These are phyloP conservation scores for Gari tellinella DNA, from an alignment of 2,888 invertebrate species.

Conservation along the genomic window DNA sequence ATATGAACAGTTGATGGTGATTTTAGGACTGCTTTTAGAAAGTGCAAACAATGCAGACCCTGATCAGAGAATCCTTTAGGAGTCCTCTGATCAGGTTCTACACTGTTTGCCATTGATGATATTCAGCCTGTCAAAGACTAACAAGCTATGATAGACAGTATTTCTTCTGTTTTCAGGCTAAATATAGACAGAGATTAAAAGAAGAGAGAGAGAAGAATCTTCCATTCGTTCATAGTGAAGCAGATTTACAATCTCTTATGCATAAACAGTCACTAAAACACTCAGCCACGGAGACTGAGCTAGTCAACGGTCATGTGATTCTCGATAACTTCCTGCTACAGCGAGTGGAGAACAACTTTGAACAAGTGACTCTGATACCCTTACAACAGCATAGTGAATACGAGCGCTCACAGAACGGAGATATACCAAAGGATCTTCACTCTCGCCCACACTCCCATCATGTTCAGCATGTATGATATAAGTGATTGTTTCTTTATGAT, in stretches of 20 bases:
- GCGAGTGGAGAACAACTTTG: constrained; percentile 17
- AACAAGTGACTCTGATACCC: constrained; percentile 52
- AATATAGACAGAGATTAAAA: constrained; percentile 88
- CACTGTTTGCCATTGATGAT: too few relatives aligned
- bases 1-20: too few relatives aligned
- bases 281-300: constrained; percentile 66
- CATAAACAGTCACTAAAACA: constrained; percentile 58
- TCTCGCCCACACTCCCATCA: constrained; percentile 5
- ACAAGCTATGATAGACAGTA: too few relatives aligned
- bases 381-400: constrained; percentile 22
- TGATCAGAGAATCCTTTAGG: too few relatives aligned
- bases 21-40: too few relatives aligned
- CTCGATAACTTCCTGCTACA: constrained; percentile 49
- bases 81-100: too few relatives aligned
- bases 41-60: too few relatives aligned
- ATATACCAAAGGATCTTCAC: constrained; percentile 33
- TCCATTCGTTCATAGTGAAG: constrained; percentile 85
- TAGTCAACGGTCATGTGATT: constrained; percentile 40
- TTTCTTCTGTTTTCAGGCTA: constrained; percentile 86
- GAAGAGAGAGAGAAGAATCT: constrained; percentile 86
- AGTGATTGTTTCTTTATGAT: too few relatives aligned
- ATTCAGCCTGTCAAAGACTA: too few relatives aligned
- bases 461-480: too few relatives aligned
- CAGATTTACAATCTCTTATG: constrained; percentile 37
- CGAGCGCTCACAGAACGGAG: constrained; percentile 7